Evolutionary conservation across 2,113 vertebrate species (phyloP).

Genomic region (Nyctereutes procyonoides): DNA sequence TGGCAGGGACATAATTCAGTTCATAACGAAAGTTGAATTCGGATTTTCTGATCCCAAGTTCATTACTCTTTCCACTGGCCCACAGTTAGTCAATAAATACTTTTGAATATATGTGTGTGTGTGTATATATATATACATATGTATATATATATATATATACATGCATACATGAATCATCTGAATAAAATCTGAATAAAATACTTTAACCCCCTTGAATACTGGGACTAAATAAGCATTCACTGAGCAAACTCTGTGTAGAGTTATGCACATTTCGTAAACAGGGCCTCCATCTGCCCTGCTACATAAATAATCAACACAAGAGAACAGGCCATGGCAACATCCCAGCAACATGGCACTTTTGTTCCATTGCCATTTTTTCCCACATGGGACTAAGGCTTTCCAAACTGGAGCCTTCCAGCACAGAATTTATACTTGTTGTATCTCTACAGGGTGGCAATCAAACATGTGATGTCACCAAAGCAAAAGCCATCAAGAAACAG

Average conservation of each 20-base stretch:
- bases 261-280: neutral
- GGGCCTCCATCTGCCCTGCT: conserved; percentile 23
- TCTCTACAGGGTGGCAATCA: conserved; percentile 20
- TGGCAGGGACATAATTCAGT: neutral
- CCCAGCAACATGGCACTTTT: neutral
- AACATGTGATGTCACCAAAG: conserved; percentile 27
- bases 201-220: neutral
- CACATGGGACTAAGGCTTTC: neutral
- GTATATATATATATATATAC: neutral
- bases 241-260: neutral
- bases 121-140: neutral
- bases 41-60: neutral
- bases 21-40: neutral
- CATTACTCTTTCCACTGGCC: neutral
- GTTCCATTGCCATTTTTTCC: neutral
- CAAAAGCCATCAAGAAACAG: neutral
- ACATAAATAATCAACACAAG: conserved; percentile 45
- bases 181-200: conserved; percentile 51
- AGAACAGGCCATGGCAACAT: neutral
- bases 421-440: neutral
- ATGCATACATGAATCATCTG: conserved; percentile 13
- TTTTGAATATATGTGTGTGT: neutral
- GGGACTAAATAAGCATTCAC: neutral
- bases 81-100: conserved; percentile 54
- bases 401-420: neutral